A percentile compares a stretch with the other conserved stretches of the same genome.
Conservation (phyloP, 37 sponge, comb jelly and placozoan genomes). For the Aplysina aerophoba region DNA sequence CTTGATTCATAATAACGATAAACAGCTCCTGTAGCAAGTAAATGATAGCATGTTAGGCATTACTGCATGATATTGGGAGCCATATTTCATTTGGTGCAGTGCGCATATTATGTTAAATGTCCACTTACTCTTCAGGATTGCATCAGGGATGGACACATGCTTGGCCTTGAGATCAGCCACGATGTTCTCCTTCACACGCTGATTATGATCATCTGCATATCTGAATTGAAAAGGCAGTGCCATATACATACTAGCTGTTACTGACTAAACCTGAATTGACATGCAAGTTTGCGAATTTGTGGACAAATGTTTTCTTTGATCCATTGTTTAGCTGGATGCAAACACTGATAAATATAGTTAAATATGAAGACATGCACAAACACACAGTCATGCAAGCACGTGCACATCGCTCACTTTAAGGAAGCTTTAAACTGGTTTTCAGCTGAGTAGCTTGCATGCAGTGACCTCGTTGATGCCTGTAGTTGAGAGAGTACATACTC, state of each 20-base stretch:
- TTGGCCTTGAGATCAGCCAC: constrained; percentile 1
- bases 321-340: too few species aligned
- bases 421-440: constrained; percentile 2
- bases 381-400: too few species aligned
- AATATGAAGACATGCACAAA: too few species aligned
- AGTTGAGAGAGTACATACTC: neutral
- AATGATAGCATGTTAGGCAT: too few species aligned
- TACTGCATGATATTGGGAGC: too few species aligned
- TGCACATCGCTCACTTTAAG: constrained; percentile 13
- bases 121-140: too few species aligned
- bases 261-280: neutral
- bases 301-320: too few species aligned
- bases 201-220: constrained; percentile 4
- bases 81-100: too few species aligned
- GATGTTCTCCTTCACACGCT: neutral
- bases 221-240: neutral
- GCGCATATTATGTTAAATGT: too few species aligned
- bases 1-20: constrained; percentile 22
- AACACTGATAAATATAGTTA: too few species aligned
- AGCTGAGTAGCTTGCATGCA: neutral
- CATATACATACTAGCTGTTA: neutral
- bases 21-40: constrained; percentile 14
- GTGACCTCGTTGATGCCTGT: constrained; percentile 12
- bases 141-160: too few species aligned
- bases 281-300: too few species aligned